phyloP scores from a whole-genome alignment of 2,888 invertebrate genomes.

The Conchocele bisecta region DNA sequence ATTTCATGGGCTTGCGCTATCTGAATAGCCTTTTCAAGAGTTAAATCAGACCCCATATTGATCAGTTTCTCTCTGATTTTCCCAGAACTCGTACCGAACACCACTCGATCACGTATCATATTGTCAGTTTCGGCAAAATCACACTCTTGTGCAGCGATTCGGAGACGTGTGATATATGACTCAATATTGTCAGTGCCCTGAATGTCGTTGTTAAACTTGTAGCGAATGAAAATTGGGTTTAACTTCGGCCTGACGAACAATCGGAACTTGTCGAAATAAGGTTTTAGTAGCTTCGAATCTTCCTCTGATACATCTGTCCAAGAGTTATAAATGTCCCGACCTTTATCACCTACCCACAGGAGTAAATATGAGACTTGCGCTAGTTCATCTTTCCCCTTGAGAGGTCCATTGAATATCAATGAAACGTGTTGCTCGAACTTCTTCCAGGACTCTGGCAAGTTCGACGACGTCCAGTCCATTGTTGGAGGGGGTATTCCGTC shows the following conservation, averaged over 20 bases:
- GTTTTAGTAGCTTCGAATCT: conserved; percentile 14
- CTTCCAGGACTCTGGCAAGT: conserved; percentile 21
- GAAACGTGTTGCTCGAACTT: conserved; percentile 22
- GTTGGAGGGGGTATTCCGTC: conserved; percentile 4
- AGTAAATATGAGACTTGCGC: conserved; percentile 20
- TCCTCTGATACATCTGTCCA: conserved; percentile 12
- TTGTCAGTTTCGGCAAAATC: conserved; percentile 5
- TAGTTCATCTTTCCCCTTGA: conserved; percentile 19
- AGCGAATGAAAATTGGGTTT: conserved; percentile 10
- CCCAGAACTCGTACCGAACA: conserved; percentile 18
- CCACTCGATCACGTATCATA: conserved; percentile 18
- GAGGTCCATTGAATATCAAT: conserved; percentile 22
- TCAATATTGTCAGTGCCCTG: conserved; percentile 5
- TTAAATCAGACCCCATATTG: conserved; percentile 13
- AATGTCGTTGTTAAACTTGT: conserved; percentile 14
- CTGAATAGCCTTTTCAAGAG: conserved; percentile 20
- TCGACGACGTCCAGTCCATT: conserved; percentile 12
- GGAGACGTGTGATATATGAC: background rate
- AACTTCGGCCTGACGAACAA: conserved; percentile 14
- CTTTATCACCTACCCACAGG: conserved; percentile 28
- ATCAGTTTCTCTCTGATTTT: conserved; percentile 27
- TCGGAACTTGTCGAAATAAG: conserved; percentile 13
- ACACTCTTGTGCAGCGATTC: background rate
- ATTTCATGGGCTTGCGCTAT: conserved; percentile 15
- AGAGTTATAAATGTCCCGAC: conserved; percentile 10